phyloP scores from a whole-genome alignment of 2,888 invertebrate species.

The Apamea anceps region DNA sequence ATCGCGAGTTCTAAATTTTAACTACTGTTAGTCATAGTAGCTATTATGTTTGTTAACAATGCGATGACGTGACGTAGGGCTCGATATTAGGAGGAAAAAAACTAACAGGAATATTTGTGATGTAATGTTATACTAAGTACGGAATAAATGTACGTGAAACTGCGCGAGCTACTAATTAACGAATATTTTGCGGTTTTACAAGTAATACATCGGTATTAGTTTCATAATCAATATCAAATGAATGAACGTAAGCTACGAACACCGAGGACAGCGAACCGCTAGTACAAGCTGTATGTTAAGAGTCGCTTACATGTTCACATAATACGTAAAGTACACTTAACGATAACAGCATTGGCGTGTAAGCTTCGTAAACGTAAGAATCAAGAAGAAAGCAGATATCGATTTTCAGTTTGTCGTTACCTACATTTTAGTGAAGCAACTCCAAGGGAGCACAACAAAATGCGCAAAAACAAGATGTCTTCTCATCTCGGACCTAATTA shows the following conservation, averaged over 20 bases:
- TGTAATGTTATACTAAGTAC: constrained; percentile 24
- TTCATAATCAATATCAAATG: constrained; percentile 39
- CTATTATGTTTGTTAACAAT: constrained; percentile 46
- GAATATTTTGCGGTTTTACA: constrained; percentile 36
- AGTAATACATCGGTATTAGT: constrained; percentile 26
- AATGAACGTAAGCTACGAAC: constrained; percentile 35
- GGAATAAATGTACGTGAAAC: constrained; percentile 3
- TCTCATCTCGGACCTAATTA: constrained; percentile 62
- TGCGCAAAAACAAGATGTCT: constrained; percentile 79
- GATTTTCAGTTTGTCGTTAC: constrained; percentile 50
- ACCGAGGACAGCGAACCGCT: constrained; percentile 8
- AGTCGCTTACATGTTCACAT: neutral
- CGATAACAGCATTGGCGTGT: neutral
- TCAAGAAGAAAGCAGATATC: constrained; percentile 38
- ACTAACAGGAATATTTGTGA: constrained; percentile 41
- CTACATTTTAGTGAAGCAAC: constrained; percentile 42
- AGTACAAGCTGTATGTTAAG: constrained; percentile 13
- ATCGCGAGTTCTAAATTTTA: constrained; percentile 32
- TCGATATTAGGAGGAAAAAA: constrained; percentile 60
- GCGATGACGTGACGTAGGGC: constrained; percentile 38
- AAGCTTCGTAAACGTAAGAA: constrained; percentile 34
- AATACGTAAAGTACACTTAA: constrained; percentile 6
- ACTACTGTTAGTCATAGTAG: constrained; percentile 27
- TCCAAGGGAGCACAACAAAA: constrained; percentile 71
- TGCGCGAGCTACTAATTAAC: constrained; percentile 20